Percentiles rank a stretch among this genome's conserved stretches.
These are phyloP conservation scores for Autographa gamma DNA, from an alignment of 2,888 invertebrate genomes.

Conservation along the genomic window DNA sequence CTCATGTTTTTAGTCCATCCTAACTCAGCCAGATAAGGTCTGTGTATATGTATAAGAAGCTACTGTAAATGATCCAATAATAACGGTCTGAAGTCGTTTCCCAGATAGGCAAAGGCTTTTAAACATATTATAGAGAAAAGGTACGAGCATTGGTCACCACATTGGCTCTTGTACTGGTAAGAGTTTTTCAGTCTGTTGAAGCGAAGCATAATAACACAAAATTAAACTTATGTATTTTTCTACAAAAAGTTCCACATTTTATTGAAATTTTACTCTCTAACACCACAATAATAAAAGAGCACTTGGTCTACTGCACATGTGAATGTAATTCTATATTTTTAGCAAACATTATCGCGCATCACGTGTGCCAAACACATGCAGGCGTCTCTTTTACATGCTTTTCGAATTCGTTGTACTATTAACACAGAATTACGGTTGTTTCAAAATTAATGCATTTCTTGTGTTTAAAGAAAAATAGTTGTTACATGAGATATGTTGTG, in stretches of 20 bases:
- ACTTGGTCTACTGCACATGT: conserved; percentile 39
- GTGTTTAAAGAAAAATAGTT: background rate
- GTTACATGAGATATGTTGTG: background rate
- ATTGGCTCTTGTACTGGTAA: no score
- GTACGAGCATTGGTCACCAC: no score
- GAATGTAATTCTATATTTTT: conserved; percentile 44
- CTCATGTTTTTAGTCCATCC: no score
- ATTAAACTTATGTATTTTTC: no score
- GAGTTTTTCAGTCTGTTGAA: no score
- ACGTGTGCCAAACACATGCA: conserved; percentile 58
- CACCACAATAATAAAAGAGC: conserved; percentile 17
- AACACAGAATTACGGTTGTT: conserved; percentile 33
- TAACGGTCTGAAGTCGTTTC: no score
- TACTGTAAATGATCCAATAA: no score
- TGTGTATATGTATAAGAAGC: no score
- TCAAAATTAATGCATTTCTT: conserved; percentile 9
- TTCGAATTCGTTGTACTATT: conserved; percentile 45
- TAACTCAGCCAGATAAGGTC: no score
- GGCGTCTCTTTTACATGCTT: conserved; percentile 49
- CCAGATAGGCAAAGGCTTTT: no score
- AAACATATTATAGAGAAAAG: no score
- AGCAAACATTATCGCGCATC: conserved; percentile 48
- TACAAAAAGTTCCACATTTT: background rate
- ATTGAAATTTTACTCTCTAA: background rate
- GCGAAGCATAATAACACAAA: no score